phyloP scores from a whole-genome alignment of 2,888 invertebrate species.

The Therioaphis trifolii region DNA sequence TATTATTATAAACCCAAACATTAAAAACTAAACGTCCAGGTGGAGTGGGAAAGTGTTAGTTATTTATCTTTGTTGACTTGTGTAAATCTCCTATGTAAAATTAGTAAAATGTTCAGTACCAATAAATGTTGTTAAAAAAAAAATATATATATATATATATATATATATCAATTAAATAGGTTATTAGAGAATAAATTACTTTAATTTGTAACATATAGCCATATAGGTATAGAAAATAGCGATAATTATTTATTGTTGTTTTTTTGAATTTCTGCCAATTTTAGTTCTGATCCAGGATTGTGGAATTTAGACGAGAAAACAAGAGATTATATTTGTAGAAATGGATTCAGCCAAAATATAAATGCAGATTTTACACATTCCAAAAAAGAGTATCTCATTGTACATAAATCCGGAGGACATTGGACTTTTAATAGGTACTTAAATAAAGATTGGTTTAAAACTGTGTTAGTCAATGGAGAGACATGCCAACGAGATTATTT shows the following conservation, averaged over 20 bases:
- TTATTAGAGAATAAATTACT: no score
- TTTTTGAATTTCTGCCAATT: background rate
- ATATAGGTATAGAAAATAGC: background rate
- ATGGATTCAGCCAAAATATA: constrained; percentile 30
- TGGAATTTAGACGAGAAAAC: constrained; percentile 27
- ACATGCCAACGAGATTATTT: constrained; percentile 32
- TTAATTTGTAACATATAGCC: background rate
- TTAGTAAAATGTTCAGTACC: constrained; percentile 6
- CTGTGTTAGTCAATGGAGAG: constrained; percentile 18
- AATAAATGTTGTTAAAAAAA: background rate
- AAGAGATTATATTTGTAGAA: constrained; percentile 22
- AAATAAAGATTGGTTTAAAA: constrained; percentile 23
- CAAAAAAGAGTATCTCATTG: constrained; percentile 5
- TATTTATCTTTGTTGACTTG: background rate
- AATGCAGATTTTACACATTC: constrained; percentile 7
- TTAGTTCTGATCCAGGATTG: constrained; percentile 31
- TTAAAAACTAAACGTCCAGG: no score
- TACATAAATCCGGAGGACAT: background rate
- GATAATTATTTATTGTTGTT: background rate
- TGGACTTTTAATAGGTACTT: constrained; percentile 2
- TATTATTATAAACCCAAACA: no score
- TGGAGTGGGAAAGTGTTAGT: background rate
- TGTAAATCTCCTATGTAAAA: constrained; percentile 5
- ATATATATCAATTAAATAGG: no score
- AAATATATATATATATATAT: no score